Conservation (phyloP, 2,888 invertebrate species). For the Apeira syringaria region DNA sequence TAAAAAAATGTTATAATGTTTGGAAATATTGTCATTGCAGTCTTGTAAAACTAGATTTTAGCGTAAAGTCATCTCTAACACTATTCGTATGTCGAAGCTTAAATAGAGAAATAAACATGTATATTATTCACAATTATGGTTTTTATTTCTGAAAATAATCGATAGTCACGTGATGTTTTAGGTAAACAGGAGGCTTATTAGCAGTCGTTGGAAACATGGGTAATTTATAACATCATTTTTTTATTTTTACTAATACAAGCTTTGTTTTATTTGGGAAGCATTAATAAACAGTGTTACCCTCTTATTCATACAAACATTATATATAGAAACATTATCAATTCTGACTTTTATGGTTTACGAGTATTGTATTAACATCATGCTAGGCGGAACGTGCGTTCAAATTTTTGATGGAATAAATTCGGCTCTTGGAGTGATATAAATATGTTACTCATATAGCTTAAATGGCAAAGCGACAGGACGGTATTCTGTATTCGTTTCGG, state of each 20-base stretch:
- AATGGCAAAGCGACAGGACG: too few species aligned
- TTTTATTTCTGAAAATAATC: conserved; percentile 58
- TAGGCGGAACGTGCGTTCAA: too few species aligned
- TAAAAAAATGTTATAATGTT: conserved; percentile 39
- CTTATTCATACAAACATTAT: too few species aligned
- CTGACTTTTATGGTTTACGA: too few species aligned
- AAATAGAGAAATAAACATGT: conserved; percentile 71
- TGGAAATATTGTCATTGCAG: conserved; percentile 39
- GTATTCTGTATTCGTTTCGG: too few species aligned
- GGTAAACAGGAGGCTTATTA: conserved; percentile 20
- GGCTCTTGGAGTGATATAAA: too few species aligned
- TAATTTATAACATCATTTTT: conserved; percentile 28
- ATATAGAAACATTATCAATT: too few species aligned
- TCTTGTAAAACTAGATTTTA: conserved; percentile 36
- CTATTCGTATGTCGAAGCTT: conserved; percentile 61
- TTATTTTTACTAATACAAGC: conserved; percentile 22
- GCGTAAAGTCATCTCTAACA: conserved; percentile 26
- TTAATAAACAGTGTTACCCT: too few species aligned
- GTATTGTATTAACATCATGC: too few species aligned
- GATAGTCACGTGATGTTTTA: conserved; percentile 12
- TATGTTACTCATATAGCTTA: too few species aligned
- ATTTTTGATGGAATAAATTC: too few species aligned
- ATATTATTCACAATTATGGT: conserved; percentile 73
- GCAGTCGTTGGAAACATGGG: conserved; percentile 33
- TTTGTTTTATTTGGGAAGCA: conserved; percentile 14